phyloP scores from a whole-genome alignment of 1,140 invertebrate genomes.

The Ostrea edulis region DNA sequence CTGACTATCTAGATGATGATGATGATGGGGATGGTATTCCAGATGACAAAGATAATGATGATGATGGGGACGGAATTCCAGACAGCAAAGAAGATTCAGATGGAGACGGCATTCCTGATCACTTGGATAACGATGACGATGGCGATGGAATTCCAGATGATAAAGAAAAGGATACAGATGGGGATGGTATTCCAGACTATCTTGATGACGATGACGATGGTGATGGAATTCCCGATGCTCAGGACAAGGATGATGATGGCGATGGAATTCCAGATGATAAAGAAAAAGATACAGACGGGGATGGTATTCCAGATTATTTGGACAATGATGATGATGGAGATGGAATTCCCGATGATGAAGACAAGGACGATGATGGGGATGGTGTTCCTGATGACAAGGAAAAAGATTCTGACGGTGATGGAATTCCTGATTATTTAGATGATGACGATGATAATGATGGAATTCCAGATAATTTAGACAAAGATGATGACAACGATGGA shows the following conservation, averaged over 20 bases:
- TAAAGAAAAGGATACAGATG: conserved; percentile 70
- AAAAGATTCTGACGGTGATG: conserved; percentile 71
- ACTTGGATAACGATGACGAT: conserved; percentile 70
- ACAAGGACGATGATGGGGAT: conserved; percentile 68
- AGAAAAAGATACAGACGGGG: conserved; percentile 69
- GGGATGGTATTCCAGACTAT: conserved; percentile 70
- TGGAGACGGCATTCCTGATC: conserved; percentile 73
- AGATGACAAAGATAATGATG: conserved; percentile 66
- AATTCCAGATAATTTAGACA: conserved; percentile 73
- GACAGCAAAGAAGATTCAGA: conserved; percentile 42
- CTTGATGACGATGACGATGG: conserved; percentile 67
- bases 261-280: conserved; percentile 73
- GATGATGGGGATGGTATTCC: conserved; percentile 69
- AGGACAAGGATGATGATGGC: conserved; percentile 69
- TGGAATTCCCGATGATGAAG: conserved; percentile 74
- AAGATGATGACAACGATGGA: conserved; percentile 70
- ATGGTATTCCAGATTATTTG: conserved; percentile 68
- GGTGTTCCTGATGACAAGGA: conserved; percentile 66
- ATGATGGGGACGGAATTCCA: too few relatives aligned
- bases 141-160: conserved; percentile 71
- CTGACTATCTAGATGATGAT: conserved; percentile 68
- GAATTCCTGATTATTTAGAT: conserved; percentile 71
- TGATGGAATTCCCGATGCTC: conserved; percentile 73
- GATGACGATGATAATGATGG: conserved; percentile 75
- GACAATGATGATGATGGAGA: conserved; percentile 71